phyloP scores from a whole-genome alignment of 2,113 vertebrate species.

The Sorex araneus region DNA sequence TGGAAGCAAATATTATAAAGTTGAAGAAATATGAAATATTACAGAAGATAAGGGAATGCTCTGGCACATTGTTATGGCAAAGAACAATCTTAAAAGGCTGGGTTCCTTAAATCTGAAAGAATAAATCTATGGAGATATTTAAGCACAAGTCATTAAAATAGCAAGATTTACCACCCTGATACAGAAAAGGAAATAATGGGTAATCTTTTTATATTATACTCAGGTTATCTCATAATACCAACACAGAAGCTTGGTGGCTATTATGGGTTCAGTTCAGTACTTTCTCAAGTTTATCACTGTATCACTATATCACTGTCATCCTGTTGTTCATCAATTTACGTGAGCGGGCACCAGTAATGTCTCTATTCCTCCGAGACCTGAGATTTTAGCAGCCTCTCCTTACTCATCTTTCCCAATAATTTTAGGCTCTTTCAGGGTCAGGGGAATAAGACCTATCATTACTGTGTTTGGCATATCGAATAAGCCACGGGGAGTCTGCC shows the following conservation, averaged over 20 bases:
- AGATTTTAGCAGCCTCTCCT: too few relatives aligned
- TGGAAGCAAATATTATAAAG: neutral
- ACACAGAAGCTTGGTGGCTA: neutral
- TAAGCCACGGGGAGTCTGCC: too few relatives aligned
- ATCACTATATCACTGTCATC: too few relatives aligned
- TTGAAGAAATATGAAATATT: neutral
- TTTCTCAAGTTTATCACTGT: neutral
- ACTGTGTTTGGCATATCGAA: too few relatives aligned
- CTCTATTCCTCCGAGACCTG: too few relatives aligned
- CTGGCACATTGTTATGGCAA: neutral
- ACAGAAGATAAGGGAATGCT: neutral
- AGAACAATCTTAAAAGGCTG: neutral
- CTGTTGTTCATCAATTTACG: too few relatives aligned
- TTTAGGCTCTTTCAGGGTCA: too few relatives aligned
- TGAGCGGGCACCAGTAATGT: too few relatives aligned
- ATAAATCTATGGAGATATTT: neutral
- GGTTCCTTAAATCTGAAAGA: neutral
- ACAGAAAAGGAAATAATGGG: neutral
- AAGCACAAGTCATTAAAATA: neutral
- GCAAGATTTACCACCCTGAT: neutral
- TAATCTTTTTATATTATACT: neutral
- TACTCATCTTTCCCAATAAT: too few relatives aligned
- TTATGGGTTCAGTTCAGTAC: neutral
- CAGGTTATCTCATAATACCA: neutral
- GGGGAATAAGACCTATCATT: too few relatives aligned